Evolutionary conservation across 2,797 vertebrate species (phyloP), one percentile per base, ranked within the genome.

Genomic region (Characodon lateralis): DNA sequence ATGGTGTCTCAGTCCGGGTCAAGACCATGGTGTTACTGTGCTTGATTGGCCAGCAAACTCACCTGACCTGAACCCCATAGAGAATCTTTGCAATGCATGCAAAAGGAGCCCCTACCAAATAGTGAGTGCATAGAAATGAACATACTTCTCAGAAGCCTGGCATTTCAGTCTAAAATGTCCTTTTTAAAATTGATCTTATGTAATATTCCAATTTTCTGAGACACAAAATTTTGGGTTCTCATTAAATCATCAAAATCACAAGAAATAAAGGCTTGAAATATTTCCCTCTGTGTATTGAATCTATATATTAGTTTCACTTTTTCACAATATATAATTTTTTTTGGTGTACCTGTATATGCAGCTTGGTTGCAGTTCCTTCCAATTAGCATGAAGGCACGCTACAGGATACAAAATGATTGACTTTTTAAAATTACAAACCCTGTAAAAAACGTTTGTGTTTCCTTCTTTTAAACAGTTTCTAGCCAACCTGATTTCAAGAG

Each of bases 301-400:
- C 50, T 51, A 18, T 51, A 18, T 16, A 48, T 10, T 14, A 51
- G 14, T 39, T 20, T 63, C 61, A 35, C 18, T 65, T 63, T 63
- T 28, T 35, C 2, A 51, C 31, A 5, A 14, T 35, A 31, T 8
- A 20, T 7, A 63, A 18, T 61, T 18, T 35, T 10, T 51, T 28
- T 8, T 31, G 6, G 8, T 6, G 16, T 14, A 26, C n/a, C 3
- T 43, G 0, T 28, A 18, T 71, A 16, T 50, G 24, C n/a, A 71
- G 2, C 18, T 22, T 31, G 9, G 8, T 72, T 53, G 48, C 28
- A 53, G 12, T 35, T 71, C 28, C 16, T 53, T 39, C 22, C 28
- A 51, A 68, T 81, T 74, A 75, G 71, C 59, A 82, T 69, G 76
- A 79, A 71, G 51, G 78, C 78, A 80, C 61, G 78, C 74, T 74